Evolutionary conservation across 2,888 invertebrate species (phyloP), one percentile per base, ranked within the genome.

Genomic region (Synergus umbraculus): DNA sequence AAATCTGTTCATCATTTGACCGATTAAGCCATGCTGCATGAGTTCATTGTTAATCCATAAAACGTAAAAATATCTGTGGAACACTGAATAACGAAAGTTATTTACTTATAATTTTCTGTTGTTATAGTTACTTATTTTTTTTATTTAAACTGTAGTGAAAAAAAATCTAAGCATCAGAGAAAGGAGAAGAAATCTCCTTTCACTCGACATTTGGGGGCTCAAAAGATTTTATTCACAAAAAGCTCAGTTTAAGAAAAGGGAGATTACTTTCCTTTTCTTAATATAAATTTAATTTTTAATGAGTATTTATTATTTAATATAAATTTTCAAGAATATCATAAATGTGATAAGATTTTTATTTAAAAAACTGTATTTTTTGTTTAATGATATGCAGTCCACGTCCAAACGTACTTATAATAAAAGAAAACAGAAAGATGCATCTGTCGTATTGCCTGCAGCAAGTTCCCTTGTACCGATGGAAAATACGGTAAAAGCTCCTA

Each of bases 341-440:
- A 5, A 7, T 37, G 7, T 37, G 37, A 18, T 13, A 69, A 37
- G 37, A 73, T 73, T 8, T 73, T 46, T 44, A 43, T 7, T 22
- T 15, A 8, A 54, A 76, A 76, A 18, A 8, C 18, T 46, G 12
- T 12, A 46, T 66, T 43, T 43, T 37, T 76, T 46, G 76, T 54
- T 76, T 41, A 37, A 79, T 77, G 9, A 49, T 78, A 60, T 43
- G 78, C 79, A 92, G 89, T 85, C 85, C 43, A 77, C 92, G 60
- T 88, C 92, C 2, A 93, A 93, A 85, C 87, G 93, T 81, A 90
- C 92, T 8, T 93, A 93, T 82, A 91, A 92, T 77, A 93, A 92
- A 83, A 92, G 91, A 83, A 93, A 93, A 80, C 89, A 91, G 65
- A 89, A 91, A 67, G 88, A 88, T 43, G 49, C 86, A 64, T 78